These are phyloP conservation scores for Agapornis canus DNA, from an alignment of 2,797 vertebrate genomes.

Conservation along the genomic window DNA sequence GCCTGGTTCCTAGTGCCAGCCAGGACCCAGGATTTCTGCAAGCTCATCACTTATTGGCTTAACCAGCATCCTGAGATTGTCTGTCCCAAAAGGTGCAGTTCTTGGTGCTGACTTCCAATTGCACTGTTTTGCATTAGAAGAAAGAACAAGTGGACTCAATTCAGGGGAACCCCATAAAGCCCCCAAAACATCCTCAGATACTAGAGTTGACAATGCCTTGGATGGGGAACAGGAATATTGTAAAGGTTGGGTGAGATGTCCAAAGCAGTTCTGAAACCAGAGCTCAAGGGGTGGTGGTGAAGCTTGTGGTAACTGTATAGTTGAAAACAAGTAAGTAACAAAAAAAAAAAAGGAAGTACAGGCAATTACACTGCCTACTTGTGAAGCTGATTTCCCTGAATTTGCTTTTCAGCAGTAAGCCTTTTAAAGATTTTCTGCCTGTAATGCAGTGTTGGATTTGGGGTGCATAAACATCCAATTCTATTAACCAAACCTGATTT, in stretches of 20 bases:
- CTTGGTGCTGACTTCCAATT: not conserved
- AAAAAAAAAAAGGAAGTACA: not conserved
- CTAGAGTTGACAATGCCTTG: not conserved
- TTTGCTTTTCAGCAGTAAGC: not conserved
- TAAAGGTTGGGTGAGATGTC: not conserved
- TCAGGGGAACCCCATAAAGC: not conserved
- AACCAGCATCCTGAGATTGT: not conserved
- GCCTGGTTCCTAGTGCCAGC: not conserved
- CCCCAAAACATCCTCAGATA: not conserved
- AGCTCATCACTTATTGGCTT: not conserved
- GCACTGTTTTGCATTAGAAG: not conserved
- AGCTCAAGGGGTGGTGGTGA: not conserved
- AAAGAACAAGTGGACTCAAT: not conserved
- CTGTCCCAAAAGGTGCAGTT: not conserved
- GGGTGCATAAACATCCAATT: not conserved
- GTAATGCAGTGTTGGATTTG: not conserved
- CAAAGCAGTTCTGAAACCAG: not conserved
- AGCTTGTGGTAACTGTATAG: not conserved
- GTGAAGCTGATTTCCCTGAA: not conserved
- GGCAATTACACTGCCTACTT: not conserved
- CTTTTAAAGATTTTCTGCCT: not conserved
- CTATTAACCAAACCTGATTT: not conserved
- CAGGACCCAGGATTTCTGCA: not conserved
- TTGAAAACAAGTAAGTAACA: not conserved
- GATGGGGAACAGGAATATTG: not conserved